These are phyloP conservation scores for Phrixothrix hirtus DNA, from an alignment of 2,888 invertebrate species.

Conservation along the genomic window DNA sequence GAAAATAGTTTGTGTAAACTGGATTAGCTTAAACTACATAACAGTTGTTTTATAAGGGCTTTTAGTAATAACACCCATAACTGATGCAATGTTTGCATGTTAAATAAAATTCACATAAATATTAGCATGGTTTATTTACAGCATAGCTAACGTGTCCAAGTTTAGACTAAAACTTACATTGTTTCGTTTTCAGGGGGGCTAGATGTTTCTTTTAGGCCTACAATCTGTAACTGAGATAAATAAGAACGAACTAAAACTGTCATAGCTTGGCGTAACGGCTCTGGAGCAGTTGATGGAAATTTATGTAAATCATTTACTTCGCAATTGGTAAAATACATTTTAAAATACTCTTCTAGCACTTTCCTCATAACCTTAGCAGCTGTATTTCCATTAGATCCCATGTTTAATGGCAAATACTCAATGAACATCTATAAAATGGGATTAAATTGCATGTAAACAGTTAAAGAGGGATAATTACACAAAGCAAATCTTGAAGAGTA, in stretches of 20 bases:
- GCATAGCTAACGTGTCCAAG: too few relatives aligned
- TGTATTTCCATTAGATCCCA: conserved; percentile 60
- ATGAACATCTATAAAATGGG: conserved; percentile 60
- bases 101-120: too few relatives aligned
- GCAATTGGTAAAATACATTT: conserved; percentile 47
- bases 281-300: background rate
- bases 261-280: conserved; percentile 60
- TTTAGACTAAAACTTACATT: conserved; percentile 14
- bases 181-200: conserved; percentile 11
- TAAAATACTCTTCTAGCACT: conserved; percentile 59
- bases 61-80: too few relatives aligned
- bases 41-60: too few relatives aligned
- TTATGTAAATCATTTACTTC: conserved; percentile 45
- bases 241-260: conserved; percentile 67
- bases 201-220: conserved; percentile 46
- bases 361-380: conserved; percentile 58
- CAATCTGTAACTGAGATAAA: conserved; percentile 55
- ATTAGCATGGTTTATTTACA: too few relatives aligned
- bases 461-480: conserved; percentile 37
- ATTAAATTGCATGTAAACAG: background rate
- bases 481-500: conserved; percentile 55
- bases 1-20: too few relatives aligned
- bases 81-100: too few relatives aligned
- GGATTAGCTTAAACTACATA: too few relatives aligned
- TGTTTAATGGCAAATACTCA: conserved; percentile 68